Conservation (phyloP, 2,888 invertebrate genomes). For the Melanargia galathea region DNA sequence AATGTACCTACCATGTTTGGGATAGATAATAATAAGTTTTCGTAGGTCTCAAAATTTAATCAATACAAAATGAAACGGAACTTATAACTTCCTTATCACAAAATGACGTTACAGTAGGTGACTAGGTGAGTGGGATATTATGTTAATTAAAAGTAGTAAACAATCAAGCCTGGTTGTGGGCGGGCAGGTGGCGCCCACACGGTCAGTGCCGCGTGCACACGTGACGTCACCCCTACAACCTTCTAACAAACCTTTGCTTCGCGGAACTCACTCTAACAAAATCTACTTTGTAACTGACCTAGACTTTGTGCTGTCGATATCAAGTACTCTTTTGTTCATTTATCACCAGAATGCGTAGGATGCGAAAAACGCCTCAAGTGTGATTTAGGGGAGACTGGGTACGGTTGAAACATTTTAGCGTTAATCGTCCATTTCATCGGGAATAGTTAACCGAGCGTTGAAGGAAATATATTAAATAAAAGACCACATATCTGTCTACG, state of each 20-base stretch:
- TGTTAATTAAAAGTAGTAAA: constrained; percentile 49
- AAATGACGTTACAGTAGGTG: constrained; percentile 27
- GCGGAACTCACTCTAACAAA: constrained; percentile 43
- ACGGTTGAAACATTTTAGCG: too few relatives aligned
- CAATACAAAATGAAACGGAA: constrained; percentile 28
- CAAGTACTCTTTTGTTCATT: not conserved
- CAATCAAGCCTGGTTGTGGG: constrained; percentile 56
- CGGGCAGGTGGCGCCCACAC: constrained; percentile 73
- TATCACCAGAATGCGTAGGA: not conserved
- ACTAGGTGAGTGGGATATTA: constrained; percentile 37
- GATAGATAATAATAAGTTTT: not conserved
- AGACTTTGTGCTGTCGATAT: constrained; percentile 29
- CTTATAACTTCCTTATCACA: constrained; percentile 28
- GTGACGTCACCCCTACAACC: constrained; percentile 73
- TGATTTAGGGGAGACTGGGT: too few relatives aligned
- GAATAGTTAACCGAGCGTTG: too few relatives aligned
- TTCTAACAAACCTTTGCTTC: constrained; percentile 55
- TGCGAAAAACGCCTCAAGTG: not conserved
- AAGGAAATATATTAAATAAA: too few relatives aligned
- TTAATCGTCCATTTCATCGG: too few relatives aligned
- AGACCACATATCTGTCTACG: too few relatives aligned
- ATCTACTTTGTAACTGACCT: constrained; percentile 39
- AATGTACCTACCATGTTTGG: too few relatives aligned
- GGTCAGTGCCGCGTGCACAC: constrained; percentile 75
- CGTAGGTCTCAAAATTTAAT: constrained; percentile 2